Evolutionary conservation across 1,140 invertebrate genomes (phyloP), one percentile per base, ranked within the genome.

Genomic region (Nilaparvata lugens): DNA sequence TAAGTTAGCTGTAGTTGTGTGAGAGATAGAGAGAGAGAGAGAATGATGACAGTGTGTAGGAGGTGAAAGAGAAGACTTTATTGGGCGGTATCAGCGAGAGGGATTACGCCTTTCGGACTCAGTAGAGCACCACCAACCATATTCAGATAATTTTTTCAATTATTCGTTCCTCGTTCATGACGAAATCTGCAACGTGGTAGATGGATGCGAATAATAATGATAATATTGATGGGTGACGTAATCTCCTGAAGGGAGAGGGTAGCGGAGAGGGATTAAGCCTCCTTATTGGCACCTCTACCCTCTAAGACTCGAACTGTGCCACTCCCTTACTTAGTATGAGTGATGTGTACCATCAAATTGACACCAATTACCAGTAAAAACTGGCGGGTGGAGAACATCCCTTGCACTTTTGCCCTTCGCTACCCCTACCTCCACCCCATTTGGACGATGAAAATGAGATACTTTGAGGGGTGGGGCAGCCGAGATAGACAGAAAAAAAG

Each of bases 281-380:
- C 21, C 45, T 48, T 48, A 48, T 48, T 48, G 45, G 45, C 45
- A 48, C 45, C 45, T 48, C 45, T 18, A 48, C 45, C 45, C 45
- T 48, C 21, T 19, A 18, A 23, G 16, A 18, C 45, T 48, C 16
- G 16, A 23, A 48, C 45, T 23, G 45, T 19, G 45, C 21, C 45
- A 48, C 45, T 38, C 28, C 58, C 58, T 58, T 58, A 53, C 35
- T 53, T 60, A 60, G 58, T 42, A 60, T 60, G 58, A 60, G 24
- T 35, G 58, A 60, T 60, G 61, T 24, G 56, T 25, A 45, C 25
- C 61, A 16, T 61, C 60, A 61, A 61, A 61, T 61, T 58, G 61
- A 58, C 56, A 58, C 61, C 61, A 62, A 58, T 58, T 58, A 58
- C 61, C 45, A 48, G 45, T 48, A 48, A 48, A 48, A 48, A 48